A percentile compares a stretch with the other conserved stretches of the same genome.
Evolutionary conservation across 2,113 vertebrate genomes (phyloP).

Genomic region (Peucedramus taeniatus): DNA sequence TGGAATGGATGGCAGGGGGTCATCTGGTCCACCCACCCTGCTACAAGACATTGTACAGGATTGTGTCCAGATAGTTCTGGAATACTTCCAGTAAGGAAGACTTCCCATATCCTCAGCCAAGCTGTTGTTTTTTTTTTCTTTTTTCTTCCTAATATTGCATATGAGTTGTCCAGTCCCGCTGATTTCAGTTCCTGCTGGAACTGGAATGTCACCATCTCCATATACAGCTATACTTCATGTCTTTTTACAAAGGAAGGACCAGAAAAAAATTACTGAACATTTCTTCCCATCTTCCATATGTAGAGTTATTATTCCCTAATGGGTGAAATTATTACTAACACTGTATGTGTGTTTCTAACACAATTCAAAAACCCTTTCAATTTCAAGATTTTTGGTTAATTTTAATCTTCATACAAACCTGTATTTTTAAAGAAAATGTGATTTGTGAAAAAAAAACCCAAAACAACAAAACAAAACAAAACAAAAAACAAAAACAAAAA

Average conservation of each 20-base stretch:
- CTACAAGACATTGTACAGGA: neutral
- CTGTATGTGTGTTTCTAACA: neutral
- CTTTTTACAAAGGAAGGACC: neutral
- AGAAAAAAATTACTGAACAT: neutral
- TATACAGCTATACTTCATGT: neutral
- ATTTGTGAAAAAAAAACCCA: neutral
- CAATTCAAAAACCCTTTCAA: neutral
- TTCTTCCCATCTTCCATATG: neutral
- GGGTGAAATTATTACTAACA: neutral
- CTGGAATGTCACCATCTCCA: neutral
- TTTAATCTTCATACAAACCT: neutral
- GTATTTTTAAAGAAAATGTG: neutral
- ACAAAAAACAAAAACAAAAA: neutral
- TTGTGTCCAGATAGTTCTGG: neutral
- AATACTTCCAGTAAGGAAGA: neutral
- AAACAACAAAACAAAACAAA: too few relatives aligned
- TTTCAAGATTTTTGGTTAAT: neutral
- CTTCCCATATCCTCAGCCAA: neutral
- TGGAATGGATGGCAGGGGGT: neutral
- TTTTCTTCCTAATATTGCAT: neutral
- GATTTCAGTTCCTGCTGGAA: neutral
- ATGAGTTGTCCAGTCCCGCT: neutral
- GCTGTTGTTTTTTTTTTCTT: accelerated
- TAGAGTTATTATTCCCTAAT: neutral
- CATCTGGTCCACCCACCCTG: neutral